phyloP scores from a whole-genome alignment of 64 coral and sea anemone genomes.

The Stichodactyla helianthus region DNA sequence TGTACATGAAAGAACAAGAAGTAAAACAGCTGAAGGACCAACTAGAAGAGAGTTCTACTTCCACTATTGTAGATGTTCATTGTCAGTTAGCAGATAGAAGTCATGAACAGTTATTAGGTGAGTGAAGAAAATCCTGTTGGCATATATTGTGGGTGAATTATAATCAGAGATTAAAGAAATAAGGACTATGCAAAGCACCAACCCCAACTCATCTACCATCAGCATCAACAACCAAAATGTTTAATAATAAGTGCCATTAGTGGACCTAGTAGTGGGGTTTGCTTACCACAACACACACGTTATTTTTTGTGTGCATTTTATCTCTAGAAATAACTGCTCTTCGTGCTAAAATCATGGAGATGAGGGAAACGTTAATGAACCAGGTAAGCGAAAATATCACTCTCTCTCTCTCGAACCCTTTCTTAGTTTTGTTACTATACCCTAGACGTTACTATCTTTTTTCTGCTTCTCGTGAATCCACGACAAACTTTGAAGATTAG shows the following conservation, averaged over 20 bases:
- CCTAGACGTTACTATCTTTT: too few relatives aligned
- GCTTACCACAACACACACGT: background rate
- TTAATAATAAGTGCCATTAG: too few relatives aligned
- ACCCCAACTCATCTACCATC: too few relatives aligned
- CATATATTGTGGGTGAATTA: too few relatives aligned
- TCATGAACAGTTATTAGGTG: constrained; percentile 91
- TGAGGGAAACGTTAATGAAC: constrained; percentile 77
- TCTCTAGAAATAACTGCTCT: constrained; percentile 89
- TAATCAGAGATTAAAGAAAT: too few relatives aligned
- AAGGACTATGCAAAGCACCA: too few relatives aligned
- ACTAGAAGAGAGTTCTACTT: constrained; percentile 61
- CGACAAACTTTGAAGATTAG: too few relatives aligned
- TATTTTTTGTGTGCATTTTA: background rate
- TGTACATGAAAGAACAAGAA: constrained; percentile 96
- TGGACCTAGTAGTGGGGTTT: too few relatives aligned
- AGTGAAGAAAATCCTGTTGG: too few relatives aligned
- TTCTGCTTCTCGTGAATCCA: too few relatives aligned
- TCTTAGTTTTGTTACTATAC: too few relatives aligned
- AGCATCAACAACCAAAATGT: too few relatives aligned
- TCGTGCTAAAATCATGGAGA: constrained; percentile 88
- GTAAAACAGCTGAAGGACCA: constrained; percentile 69
- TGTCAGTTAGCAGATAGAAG: constrained; percentile 95
- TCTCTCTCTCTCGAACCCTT: background rate
- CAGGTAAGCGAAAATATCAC: constrained; percentile 16
- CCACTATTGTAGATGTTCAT: constrained; percentile 82